Conservation (phyloP, 2,113 vertebrate genomes). For the Grammomys surdaster region DNA sequence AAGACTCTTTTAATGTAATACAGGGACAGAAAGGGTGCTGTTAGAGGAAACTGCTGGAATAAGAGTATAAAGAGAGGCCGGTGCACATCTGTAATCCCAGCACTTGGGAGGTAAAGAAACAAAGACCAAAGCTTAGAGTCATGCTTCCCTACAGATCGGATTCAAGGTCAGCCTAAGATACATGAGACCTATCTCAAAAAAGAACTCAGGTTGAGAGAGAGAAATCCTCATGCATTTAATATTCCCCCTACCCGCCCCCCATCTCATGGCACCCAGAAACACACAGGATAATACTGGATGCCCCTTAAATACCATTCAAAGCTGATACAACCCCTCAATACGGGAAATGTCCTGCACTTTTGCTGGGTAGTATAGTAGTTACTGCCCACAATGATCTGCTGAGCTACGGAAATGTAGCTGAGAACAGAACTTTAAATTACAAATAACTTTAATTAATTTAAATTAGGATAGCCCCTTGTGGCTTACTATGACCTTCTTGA, state of each 20-base stretch:
- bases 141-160: background rate
- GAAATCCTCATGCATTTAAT: background rate
- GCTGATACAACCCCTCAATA: background rate
- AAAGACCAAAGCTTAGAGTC: background rate
- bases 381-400: background rate
- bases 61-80: no score
- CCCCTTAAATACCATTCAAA: background rate
- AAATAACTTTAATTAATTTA: conserved; percentile 45
- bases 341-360: background rate
- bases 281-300: background rate
- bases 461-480: background rate
- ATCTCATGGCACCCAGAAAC: background rate
- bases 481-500: background rate
- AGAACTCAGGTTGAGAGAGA: background rate
- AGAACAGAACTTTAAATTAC: conserved; percentile 12
- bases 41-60: background rate
- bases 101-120: background rate
- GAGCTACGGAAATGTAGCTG: background rate
- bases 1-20: background rate
- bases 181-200: no score
- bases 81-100: no score
- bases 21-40: background rate
- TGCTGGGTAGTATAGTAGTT: background rate
- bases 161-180: background rate
- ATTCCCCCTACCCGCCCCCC: no score